Conservation (phyloP, 2,888 invertebrate species). For the Caradrina kadenii region DNA sequence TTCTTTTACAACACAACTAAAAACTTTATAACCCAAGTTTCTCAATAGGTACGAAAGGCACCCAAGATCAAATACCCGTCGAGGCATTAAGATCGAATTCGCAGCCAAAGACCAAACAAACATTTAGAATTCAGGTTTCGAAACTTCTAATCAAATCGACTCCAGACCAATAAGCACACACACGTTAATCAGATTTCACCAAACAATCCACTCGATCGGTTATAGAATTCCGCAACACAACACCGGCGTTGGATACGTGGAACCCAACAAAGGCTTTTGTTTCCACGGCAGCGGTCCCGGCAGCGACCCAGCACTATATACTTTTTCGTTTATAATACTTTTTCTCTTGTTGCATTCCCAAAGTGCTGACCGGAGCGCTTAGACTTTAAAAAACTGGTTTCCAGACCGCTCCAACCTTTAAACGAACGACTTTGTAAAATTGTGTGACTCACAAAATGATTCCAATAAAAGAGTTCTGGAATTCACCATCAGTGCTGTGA, state of each 20-base stretch:
- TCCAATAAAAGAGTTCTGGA: constrained; percentile 48
- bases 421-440: constrained; percentile 70
- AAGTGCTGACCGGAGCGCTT: constrained; percentile 84
- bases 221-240: constrained; percentile 86
- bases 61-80: constrained; percentile 45
- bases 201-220: constrained; percentile 82
- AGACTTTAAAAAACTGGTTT: constrained; percentile 82
- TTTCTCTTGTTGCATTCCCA: constrained; percentile 87
- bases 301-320: constrained; percentile 57
- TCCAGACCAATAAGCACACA: constrained; percentile 65
- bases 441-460: constrained; percentile 59
- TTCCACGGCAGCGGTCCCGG: constrained; percentile 71
- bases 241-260: constrained; percentile 83
- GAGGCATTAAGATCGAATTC: constrained; percentile 49
- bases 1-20: constrained; percentile 39
- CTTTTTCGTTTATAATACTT: constrained; percentile 76
- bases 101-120: constrained; percentile 52
- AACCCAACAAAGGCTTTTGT: constrained; percentile 90
- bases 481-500: constrained; percentile 21
- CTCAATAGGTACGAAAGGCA: constrained; percentile 5
- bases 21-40: constrained; percentile 30
- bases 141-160: constrained; percentile 63
- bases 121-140: constrained; percentile 58
- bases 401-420: constrained; percentile 59
- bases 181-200: constrained; percentile 81